Percentiles rank a stretch among this genome's conserved stretches.
These are phyloP conservation scores for Ganaspis sp. DNA, from an alignment of 1,140 invertebrate species.

Conservation along the genomic window DNA sequence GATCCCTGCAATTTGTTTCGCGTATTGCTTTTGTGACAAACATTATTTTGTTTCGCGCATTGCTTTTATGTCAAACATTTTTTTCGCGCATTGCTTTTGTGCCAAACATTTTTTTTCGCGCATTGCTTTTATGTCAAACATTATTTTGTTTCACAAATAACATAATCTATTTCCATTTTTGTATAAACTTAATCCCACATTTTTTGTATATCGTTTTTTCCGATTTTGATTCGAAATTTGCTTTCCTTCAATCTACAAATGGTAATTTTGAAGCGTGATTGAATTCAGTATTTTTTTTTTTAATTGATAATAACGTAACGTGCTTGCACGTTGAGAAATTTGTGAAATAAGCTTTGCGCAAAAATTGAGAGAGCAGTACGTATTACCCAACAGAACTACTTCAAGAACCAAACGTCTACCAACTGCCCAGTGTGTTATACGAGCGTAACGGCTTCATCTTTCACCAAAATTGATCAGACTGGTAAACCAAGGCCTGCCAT, in stretches of 20 bases:
- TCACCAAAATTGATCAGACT: conserved; percentile 69
- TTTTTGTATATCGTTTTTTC: neutral
- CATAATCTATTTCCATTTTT: conserved; percentile 29
- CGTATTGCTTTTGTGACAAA: too few relatives aligned
- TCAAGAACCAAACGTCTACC: conserved; percentile 65
- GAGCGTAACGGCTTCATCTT: conserved; percentile 61
- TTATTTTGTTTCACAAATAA: neutral
- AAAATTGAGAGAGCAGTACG: conserved; percentile 62
- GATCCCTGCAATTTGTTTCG: too few relatives aligned
- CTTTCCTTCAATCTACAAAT: neutral
- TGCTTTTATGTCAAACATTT: too few relatives aligned
- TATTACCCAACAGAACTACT: conserved; percentile 70
- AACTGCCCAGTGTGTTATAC: conserved; percentile 66
- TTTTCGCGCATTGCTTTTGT: too few relatives aligned
- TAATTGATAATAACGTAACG: conserved; percentile 23
- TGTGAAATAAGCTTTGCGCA: conserved; percentile 63
- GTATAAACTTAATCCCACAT: too few relatives aligned
- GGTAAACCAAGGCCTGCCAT: conserved; percentile 64
- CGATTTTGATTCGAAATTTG: neutral
- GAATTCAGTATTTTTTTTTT: neutral
- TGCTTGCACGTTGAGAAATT: conserved; percentile 36
- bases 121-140: too few relatives aligned
- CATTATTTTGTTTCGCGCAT: too few relatives aligned
- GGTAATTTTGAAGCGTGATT: neutral
- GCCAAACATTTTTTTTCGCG: too few relatives aligned